phyloP scores from a whole-genome alignment of 2,113 vertebrate species.

The Microcebus tavaratra region DNA sequence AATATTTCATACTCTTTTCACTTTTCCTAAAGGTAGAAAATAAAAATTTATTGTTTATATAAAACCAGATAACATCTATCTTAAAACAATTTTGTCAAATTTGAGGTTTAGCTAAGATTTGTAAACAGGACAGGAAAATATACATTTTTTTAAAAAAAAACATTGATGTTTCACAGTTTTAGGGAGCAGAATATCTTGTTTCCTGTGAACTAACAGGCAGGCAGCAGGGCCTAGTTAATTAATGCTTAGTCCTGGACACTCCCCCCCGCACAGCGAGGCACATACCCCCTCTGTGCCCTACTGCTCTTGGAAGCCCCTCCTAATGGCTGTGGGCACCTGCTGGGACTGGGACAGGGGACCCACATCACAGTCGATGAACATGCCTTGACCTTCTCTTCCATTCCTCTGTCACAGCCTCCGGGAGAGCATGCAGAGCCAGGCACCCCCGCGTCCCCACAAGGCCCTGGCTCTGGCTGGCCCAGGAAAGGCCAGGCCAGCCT shows the following conservation, averaged over 20 bases:
- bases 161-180: background rate
- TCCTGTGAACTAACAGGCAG: background rate
- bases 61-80: background rate
- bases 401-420: background rate
- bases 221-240: background rate
- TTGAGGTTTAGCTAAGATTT: conserved; percentile 5
- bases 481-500: background rate
- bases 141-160: background rate
- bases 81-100: background rate
- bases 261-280: background rate
- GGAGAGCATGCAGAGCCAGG: background rate
- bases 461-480: background rate
- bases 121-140: background rate
- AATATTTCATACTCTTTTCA: background rate
- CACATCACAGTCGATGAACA: rapidly evolving
- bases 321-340: background rate
- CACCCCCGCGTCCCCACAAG: too few species aligned
- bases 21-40: background rate
- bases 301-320: background rate
- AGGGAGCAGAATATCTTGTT: background rate
- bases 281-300: too few species aligned
- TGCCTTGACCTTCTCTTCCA: background rate
- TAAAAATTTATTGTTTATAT: background rate
- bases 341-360: background rate
- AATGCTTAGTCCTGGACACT: too few species aligned